These are phyloP conservation scores for Colletes collaris DNA, from an alignment of 2,888 invertebrate species.

Conservation along the genomic window DNA sequence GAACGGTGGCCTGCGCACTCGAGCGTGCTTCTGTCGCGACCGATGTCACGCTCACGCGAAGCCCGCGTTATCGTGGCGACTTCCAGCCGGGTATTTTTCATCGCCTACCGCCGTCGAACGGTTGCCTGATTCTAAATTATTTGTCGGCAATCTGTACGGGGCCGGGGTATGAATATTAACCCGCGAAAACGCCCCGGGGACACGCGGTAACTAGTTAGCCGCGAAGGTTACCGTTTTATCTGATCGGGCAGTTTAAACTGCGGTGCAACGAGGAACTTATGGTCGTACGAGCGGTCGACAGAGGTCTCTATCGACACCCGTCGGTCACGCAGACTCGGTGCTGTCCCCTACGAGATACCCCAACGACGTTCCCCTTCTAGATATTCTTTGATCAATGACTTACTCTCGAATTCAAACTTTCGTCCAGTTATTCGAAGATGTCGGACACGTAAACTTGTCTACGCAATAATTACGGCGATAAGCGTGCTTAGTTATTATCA, in stretches of 20 bases:
- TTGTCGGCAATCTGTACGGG: conserved; percentile 53
- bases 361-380: background rate
- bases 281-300: conserved; percentile 17
- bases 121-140: conserved; percentile 55
- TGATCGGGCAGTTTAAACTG: conserved; percentile 17
- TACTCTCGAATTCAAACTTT: too few relatives aligned
- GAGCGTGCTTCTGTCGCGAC: conserved; percentile 62
- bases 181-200: conserved; percentile 34
- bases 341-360: background rate
- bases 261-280: conserved; percentile 23
- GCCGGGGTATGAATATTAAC: conserved; percentile 19
- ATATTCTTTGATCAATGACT: too few relatives aligned
- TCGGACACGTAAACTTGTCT: background rate
- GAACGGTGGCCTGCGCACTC: conserved; percentile 49
- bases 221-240: conserved; percentile 42
- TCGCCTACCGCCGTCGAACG: conserved; percentile 11
- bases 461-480: background rate
- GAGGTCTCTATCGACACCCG: conserved; percentile 20
- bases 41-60: conserved; percentile 57
- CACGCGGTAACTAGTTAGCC: conserved; percentile 33
- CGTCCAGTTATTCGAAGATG: background rate
- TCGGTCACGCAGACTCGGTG: background rate
- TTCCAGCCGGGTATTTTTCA: conserved; percentile 32
- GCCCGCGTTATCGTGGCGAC: conserved; percentile 45
- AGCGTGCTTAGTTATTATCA: background rate